Conservation (phyloP, 2,888 invertebrate species). For the Luperina testacea region DNA sequence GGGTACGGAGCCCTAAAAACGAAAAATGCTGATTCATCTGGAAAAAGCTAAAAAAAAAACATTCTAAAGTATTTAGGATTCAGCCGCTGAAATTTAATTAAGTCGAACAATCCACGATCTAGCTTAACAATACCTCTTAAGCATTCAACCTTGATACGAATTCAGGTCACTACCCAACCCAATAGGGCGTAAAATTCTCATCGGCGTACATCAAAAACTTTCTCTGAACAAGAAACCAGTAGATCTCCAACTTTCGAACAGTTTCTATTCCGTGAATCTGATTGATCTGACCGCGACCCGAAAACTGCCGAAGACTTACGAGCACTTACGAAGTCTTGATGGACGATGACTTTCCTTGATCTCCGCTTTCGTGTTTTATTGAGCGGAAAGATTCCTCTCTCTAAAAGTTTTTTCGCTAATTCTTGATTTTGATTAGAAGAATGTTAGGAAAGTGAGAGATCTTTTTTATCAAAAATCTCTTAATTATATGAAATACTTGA, state of each 20-base stretch:
- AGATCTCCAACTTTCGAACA: constrained; percentile 44
- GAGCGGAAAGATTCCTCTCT: constrained; percentile 32
- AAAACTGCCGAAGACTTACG: constrained; percentile 28
- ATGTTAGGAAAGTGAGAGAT: background rate
- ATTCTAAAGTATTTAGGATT: background rate
- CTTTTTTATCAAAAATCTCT: background rate
- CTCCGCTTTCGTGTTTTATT: constrained; percentile 24
- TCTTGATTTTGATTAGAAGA: background rate
- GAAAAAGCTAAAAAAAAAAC: background rate
- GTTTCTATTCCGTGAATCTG: constrained; percentile 22
- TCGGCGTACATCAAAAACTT: constrained; percentile 44
- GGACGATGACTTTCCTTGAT: constrained; percentile 39
- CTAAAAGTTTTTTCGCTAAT: constrained; percentile 23
- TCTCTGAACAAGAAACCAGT: constrained; percentile 24
- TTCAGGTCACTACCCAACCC: constrained; percentile 23
- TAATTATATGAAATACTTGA: too few relatives aligned
- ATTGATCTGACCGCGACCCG: constrained; percentile 9
- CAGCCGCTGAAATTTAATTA: background rate
- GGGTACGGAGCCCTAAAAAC: too few relatives aligned
- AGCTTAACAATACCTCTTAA: background rate
- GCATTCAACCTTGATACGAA: constrained; percentile 7
- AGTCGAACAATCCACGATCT: background rate
- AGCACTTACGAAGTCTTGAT: constrained; percentile 53
- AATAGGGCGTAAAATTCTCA: constrained; percentile 35
- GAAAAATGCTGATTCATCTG: too few relatives aligned